Evolutionary conservation across 2,888 invertebrate genomes (phyloP), one percentile per base, ranked within the genome.

Genomic region (Criorhina ranunculi): DNA sequence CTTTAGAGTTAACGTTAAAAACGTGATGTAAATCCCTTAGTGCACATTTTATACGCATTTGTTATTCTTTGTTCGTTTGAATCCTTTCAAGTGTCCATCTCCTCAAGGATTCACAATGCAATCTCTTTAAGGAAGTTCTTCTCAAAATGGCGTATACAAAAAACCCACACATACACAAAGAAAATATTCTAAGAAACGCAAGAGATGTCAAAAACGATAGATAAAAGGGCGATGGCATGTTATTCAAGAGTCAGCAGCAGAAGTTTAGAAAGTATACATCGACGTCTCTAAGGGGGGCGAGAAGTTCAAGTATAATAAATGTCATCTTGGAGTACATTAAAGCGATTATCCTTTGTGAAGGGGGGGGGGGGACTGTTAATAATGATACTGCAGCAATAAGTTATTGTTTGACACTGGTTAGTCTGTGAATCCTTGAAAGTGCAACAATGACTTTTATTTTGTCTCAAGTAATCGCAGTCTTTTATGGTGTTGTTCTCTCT

Each of bases 21-120:
- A 64, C 76, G 76, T 81, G 76, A 70, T 70, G 81, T 70, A 81
- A 76, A 81, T 81, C 69, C 81, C 53, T 66, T n/a, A 81, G 75
- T 81, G 81, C 70, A 81, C 81, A 51, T 70, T 69, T 67, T 55
- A 72, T 57, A 70, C 44, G 79, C 35, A 46, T 55, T 81, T 46
- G 33, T 42, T 81, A 17, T 64, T 42, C 1, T 44, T 19, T 37
- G 31, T n/a, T 11, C n/a, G 44, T 7, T 29, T 24, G 24, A 24
- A 24, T 24, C 24, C 24, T 24, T 24, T 24, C 24, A 24, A 24
- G n/a, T 59, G 37, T 35, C 24, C 40, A 35, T 11, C n/a, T n/a
- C 24, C 60, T 19, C 40, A 33, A 24, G 57, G 69, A 62, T 69
- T 62, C 31, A 40, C 67, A 67, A 55, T 57, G 53, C 19, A 42